phyloP scores from a whole-genome alignment of 2,888 invertebrate genomes.

The Beris chalybata region DNA sequence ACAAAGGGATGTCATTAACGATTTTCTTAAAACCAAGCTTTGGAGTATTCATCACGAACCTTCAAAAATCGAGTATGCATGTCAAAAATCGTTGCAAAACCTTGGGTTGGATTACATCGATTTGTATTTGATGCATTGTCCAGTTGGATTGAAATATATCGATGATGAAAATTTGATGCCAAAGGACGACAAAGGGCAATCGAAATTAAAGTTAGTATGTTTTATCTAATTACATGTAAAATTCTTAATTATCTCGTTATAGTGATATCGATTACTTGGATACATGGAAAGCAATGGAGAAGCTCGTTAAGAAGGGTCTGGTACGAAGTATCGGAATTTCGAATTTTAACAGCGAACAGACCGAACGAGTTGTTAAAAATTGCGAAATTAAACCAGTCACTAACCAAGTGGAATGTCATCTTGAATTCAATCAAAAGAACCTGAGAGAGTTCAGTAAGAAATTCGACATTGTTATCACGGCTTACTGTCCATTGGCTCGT shows the following conservation, averaged over 20 bases:
- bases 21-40: constrained; percentile 57
- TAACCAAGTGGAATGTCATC: constrained; percentile 62
- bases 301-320: constrained; percentile 68
- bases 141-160: constrained; percentile 60
- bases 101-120: constrained; percentile 78
- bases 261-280: constrained; percentile 74
- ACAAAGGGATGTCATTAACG: neutral
- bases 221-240: too few relatives aligned
- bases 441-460: constrained; percentile 69
- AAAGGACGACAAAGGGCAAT: constrained; percentile 38
- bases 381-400: constrained; percentile 70
- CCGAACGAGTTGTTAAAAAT: constrained; percentile 67
- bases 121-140: constrained; percentile 84
- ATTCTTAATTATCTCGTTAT: constrained; percentile 35
- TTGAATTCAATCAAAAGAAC: constrained; percentile 71
- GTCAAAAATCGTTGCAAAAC: constrained; percentile 68
- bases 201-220: constrained; percentile 7
- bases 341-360: constrained; percentile 81
- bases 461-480: constrained; percentile 67
- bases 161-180: constrained; percentile 38
- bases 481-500: constrained; percentile 74
- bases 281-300: constrained; percentile 80
- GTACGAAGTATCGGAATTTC: constrained; percentile 80
- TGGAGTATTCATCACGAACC: constrained; percentile 85
- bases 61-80: constrained; percentile 67